These are phyloP conservation scores for Drosophila eugracilis DNA, from an alignment of 1,140 invertebrate genomes.

Conservation along the genomic window DNA sequence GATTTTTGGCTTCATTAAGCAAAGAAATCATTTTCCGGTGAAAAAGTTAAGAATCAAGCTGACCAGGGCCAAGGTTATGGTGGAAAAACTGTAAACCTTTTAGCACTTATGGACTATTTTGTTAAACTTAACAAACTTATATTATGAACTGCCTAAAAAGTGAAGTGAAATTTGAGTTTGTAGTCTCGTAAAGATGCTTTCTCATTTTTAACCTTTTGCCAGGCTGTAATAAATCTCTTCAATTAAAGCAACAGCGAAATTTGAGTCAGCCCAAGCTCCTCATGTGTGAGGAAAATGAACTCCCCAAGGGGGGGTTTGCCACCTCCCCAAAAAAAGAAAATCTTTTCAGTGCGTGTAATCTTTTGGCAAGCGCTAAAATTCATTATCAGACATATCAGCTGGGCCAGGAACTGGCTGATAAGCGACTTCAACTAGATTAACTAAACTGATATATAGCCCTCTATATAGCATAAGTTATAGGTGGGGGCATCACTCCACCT, in stretches of 20 bases:
- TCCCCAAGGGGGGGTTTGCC: neutral
- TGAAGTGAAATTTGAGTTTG: too few relatives aligned
- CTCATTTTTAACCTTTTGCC: neutral
- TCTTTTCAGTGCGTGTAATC: conserved; percentile 19
- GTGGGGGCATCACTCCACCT: neutral
- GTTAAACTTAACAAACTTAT: too few relatives aligned
- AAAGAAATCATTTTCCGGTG: conserved; percentile 25
- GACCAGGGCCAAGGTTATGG: too few relatives aligned
- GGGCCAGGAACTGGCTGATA: conserved; percentile 13
- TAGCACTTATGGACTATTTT: too few relatives aligned
- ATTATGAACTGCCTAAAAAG: too few relatives aligned
- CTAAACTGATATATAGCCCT: conserved; percentile 8
- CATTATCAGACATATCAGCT: conserved; percentile 27
- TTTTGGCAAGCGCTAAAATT: conserved; percentile 45
- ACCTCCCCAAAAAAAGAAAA: neutral
- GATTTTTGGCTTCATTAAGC: conserved; percentile 29
- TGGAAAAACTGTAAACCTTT: too few relatives aligned
- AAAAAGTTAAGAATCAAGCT: neutral
- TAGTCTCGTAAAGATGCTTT: neutral
- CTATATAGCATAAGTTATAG: conserved; percentile 9
- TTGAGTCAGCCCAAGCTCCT: neutral
- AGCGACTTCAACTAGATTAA: conserved; percentile 24
- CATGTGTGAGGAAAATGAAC: conserved; percentile 6
- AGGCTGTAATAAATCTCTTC: conserved; percentile 17
- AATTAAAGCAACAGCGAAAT: conserved; percentile 11